A percentile compares a stretch with the other conserved stretches of the same genome.
phyloP scores from a whole-genome alignment of 2,113 vertebrate genomes.

The Pongo pygmaeus region DNA sequence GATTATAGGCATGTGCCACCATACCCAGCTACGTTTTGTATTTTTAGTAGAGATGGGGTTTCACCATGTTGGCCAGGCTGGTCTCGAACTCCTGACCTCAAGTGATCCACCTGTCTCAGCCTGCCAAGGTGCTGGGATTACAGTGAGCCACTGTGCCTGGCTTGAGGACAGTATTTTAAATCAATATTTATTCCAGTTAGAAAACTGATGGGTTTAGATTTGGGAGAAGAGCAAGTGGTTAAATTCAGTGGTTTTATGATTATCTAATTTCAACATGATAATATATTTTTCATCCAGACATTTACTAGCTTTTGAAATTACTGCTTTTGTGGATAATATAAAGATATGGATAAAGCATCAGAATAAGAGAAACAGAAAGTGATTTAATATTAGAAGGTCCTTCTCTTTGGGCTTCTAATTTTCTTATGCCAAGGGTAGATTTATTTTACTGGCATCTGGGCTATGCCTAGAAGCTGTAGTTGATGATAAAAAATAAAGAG shows the following conservation, averaged over 20 bases:
- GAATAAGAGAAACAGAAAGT: constrained; percentile 14
- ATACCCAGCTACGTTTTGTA: neutral
- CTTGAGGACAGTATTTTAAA: neutral
- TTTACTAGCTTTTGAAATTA: constrained; percentile 27
- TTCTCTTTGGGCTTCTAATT: neutral
- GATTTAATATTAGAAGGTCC: neutral
- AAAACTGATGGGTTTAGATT: neutral
- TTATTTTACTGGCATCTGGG: constrained; percentile 1
- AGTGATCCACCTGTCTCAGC: neutral
- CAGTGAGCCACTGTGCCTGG: neutral
- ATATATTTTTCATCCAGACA: constrained; percentile 14
- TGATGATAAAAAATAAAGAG: neutral
- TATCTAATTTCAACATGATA: constrained; percentile 4
- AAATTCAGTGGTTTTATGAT: constrained; percentile 41
- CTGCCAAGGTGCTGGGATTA: neutral
- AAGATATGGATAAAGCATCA: neutral
- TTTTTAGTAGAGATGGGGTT: neutral
- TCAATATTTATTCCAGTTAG: neutral
- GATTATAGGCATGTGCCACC: neutral
- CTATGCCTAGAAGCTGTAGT: neutral
- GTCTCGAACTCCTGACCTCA: neutral
- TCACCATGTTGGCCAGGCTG: neutral
- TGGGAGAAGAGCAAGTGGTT: constrained; percentile 16
- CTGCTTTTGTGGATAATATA: constrained; percentile 8
- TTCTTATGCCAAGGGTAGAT: neutral